A percentile compares a stretch with the other conserved stretches of the same genome.
phyloP scores from a whole-genome alignment of 2,797 vertebrate genomes.

The Tapirus indicus region DNA sequence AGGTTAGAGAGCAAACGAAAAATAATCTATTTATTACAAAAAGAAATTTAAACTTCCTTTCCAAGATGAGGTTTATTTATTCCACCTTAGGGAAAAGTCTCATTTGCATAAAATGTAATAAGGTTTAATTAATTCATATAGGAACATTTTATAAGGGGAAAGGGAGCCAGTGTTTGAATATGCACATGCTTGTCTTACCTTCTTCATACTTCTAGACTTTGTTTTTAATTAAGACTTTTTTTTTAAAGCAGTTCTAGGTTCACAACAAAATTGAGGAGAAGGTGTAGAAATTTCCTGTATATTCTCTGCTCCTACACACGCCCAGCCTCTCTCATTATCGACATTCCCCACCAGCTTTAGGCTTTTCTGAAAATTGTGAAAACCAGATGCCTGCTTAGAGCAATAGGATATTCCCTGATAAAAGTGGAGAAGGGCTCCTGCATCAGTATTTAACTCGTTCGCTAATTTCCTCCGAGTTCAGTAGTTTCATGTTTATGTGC shows the following conservation, averaged over 20 bases:
- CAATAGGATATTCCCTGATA: background rate
- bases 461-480: conserved; percentile 63
- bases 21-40: background rate
- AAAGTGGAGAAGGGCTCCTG: conserved; percentile 40
- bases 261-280: background rate
- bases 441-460: background rate
- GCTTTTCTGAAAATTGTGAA: conserved; percentile 37
- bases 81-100: background rate
- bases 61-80: background rate
- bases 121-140: background rate
- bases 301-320: background rate
- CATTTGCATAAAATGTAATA: background rate
- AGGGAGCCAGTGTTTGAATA: background rate
- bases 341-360: background rate
- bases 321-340: background rate
- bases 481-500: conserved; percentile 61
- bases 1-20: background rate
- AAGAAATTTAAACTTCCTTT: conserved; percentile 31
- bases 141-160: background rate
- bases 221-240: background rate
- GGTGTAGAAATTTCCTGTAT: background rate
- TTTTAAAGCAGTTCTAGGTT: background rate
- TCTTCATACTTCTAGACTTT: background rate
- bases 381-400: background rate
- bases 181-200: background rate